Base-by-base conservation (phyloP, 2,113 vertebrate genomes). In the Phaethornis superciliosus region DNA sequence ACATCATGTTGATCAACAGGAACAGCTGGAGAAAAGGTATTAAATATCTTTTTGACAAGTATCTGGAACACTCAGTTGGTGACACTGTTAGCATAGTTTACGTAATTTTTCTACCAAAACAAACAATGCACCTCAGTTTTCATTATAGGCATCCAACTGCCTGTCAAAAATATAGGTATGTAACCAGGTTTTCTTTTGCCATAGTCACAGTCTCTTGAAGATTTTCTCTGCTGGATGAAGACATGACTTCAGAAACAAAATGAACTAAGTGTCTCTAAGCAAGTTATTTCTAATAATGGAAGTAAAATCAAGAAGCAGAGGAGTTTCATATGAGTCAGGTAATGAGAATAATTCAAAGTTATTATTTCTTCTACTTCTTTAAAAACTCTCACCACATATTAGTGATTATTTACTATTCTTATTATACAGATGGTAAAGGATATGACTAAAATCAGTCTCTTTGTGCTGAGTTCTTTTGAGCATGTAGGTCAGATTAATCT, bases 351-450 rank as follows among this genome's bases (percentile, higher is more conserved):
- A 94, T 94, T 87, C 33, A 64, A 64, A 14, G 21, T 81, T 91
- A 72, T 91, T 90, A 88, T 83, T 95, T 79, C 28, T 70, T 75
- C 32, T 78, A 10, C 10, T 81, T 87, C 18, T 63, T 37, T 70
- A 75, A 78, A 81, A 86, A 16, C 12, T 20, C 49, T 27, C 14
- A 44, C 44, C 13, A 91, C 91, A 79, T 71, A 87, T 86, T 89
- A 81, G 32, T 32, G 68, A 78, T 83, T 92, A 94, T 76, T 92
- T 90, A 81, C 59, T 13, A 87, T 83, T 94, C 85, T 91, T 56
- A 27, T 71, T 84, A 68, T 70, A 30, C 21, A 60, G 37, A 81
- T 81, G 21, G 8, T n/a, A 52, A 22, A 67, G 28, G 24, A 63
- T 63, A 76, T 52, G 18, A 58, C 58, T 87, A 79, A 87, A 95